Base-by-base conservation (phyloP, 2,797 vertebrate genomes). In the Periparus ater region DNA sequence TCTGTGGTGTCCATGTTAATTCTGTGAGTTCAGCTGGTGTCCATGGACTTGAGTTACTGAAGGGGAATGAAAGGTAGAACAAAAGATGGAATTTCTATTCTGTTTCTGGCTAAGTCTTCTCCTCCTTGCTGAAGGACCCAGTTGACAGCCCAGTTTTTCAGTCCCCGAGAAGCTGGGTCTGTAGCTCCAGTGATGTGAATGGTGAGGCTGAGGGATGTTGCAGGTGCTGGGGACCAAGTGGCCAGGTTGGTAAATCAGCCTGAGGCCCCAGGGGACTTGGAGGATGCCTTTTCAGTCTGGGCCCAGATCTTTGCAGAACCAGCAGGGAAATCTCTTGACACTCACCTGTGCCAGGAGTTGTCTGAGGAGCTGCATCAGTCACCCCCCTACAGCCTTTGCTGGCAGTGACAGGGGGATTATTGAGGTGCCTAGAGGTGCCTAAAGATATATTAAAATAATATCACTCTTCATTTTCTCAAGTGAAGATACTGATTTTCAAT, bases 211-310 rank as follows among this genome's bases (percentile, higher is more conserved):
- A 70, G n/a, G 38, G 40, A 32, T 13, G 8, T 26, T 2, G 1
- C 38, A 36, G 16, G 5, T 1, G 0, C 36, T 70, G 44, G 16
- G 19, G 7, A 21, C 50, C 0, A 0, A 13, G 47, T n/a, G 48
- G 13, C 20, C 0, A 1, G 22, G 40, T 10, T 68, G 30, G 44
- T 79, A 17, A 25, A 26, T 47, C 2, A 5, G 5, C 34, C 13
- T 21, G 17, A 16, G 21, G 12, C 26, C 13, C 5, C 25, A 51
- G 38, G 8, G 40, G 2, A 3, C 11, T 25, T 47, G 32, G 16
- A 38, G 27, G 30, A 17, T 86, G 29, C 20, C 11, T 32, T 34
- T 75, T 32, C 6, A 30, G 44, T 9, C 44, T 51, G 55, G 38
- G 12, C 42, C 0, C 1, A 36, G 13, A 13, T 54, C 51, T 81